These are phyloP conservation scores for Drosophila varians DNA, from an alignment of 1,140 invertebrate species.

Conservation along the genomic window DNA sequence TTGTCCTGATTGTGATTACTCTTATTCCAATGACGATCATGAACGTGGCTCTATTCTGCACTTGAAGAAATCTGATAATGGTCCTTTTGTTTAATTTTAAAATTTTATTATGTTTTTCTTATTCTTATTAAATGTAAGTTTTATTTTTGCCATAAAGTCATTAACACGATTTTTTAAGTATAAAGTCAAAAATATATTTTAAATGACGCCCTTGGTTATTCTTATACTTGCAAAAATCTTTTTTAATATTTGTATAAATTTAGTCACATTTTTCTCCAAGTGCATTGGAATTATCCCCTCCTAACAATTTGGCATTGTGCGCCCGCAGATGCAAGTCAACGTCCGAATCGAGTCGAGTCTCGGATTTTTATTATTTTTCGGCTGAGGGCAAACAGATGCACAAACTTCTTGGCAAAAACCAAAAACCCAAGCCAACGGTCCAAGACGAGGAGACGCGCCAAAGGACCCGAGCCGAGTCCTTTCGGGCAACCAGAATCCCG, in stretches of 20 bases:
- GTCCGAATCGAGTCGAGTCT: constrained; percentile 48
- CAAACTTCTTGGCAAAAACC: constrained; percentile 64
- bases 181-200: no score
- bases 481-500: constrained; percentile 1
- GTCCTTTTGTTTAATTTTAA: no score
- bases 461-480: constrained; percentile 40
- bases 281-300: constrained; percentile 32
- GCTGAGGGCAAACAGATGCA: constrained; percentile 62
- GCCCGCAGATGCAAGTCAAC: constrained; percentile 80
- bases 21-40: constrained; percentile 43
- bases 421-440: constrained; percentile 42
- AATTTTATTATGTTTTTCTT: no score
- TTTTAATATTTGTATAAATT: no score
- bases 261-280: background rate
- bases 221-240: no score
- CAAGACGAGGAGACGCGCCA: constrained; percentile 53
- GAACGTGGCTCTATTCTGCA: constrained; percentile 27
- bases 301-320: constrained; percentile 48
- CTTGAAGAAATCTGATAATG: background rate
- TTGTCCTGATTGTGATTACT: constrained; percentile 63
- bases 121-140: background rate
- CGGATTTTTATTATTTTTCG: constrained; percentile 11
- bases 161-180: no score
- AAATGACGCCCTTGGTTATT: no score
- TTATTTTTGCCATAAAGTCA: no score